These are phyloP conservation scores for Pomatostomus ruficeps DNA, from an alignment of 2,113 vertebrate genomes.

Conservation along the genomic window DNA sequence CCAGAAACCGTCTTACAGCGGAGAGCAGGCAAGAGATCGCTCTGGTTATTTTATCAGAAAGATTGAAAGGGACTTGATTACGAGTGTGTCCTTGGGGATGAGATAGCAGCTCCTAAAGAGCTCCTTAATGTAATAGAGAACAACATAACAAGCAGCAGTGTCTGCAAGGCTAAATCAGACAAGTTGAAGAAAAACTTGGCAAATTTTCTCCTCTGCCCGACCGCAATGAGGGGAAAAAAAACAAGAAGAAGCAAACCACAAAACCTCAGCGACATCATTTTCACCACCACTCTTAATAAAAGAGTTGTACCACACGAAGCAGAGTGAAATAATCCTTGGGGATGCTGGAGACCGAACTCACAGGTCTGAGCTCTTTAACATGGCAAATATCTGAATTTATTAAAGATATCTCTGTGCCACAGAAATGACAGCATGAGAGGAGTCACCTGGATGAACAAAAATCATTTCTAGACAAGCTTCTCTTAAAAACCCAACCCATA, in stretches of 20 bases:
- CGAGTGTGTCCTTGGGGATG: not conserved
- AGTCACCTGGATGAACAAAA: not conserved
- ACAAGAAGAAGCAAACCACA: not conserved
- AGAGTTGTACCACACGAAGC: not conserved
- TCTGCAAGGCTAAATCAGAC: not conserved
- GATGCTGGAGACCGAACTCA: not conserved
- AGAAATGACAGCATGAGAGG: accelerated
- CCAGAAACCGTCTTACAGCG: not conserved
- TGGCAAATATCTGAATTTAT: not conserved
- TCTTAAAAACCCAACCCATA: not conserved
- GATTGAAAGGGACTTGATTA: constrained; percentile 2
- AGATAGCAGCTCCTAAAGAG: not conserved
- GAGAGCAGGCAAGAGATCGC: not conserved
- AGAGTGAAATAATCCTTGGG: not conserved
- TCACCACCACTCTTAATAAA: not conserved
- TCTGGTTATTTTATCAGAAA: not conserved
- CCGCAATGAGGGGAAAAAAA: accelerated
- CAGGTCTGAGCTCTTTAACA: not conserved
- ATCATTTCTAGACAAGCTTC: not conserved
- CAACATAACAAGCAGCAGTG: not conserved
- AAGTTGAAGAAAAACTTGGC: not conserved
- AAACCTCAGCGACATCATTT: not conserved
- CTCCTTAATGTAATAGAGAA: not conserved
- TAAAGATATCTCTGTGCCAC: not conserved
- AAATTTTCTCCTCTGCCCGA: not conserved